phyloP scores from a whole-genome alignment of 2,113 vertebrate species.

The Brachyhypopomus occidentalis region DNA sequence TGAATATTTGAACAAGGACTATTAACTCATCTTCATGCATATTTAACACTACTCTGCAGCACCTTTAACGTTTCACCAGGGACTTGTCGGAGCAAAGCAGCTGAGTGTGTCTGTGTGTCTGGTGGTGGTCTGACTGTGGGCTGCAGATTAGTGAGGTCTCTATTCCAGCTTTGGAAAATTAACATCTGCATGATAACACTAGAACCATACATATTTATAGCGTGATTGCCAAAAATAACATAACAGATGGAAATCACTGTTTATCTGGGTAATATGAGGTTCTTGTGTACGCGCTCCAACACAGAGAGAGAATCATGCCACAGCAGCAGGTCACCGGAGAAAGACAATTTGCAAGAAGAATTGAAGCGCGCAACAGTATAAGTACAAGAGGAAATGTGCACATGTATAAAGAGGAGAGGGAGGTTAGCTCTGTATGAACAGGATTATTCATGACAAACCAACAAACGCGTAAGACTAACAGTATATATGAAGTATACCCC shows the following conservation, averaged over 20 bases:
- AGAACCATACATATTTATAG: slow-evolving; percentile 36
- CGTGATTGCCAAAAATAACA: slow-evolving; percentile 23
- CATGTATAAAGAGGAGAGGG: too few relatives aligned
- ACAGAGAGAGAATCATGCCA: background rate
- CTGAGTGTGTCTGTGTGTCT: background rate
- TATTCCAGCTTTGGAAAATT: background rate
- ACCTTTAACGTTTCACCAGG: slow-evolving; percentile 29
- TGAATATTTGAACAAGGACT: slow-evolving; percentile 38
- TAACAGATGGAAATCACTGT: slow-evolving; percentile 24
- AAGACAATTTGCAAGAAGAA: too few relatives aligned
- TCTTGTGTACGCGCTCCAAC: background rate
- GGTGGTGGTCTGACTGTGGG: background rate
- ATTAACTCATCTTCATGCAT: slow-evolving; percentile 43
- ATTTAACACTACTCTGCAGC: slow-evolving; percentile 34
- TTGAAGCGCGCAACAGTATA: background rate
- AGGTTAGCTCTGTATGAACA: background rate
- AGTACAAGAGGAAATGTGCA: background rate
- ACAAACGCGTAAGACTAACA: background rate
- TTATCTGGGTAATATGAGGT: background rate
- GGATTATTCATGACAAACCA: background rate
- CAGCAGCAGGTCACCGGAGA: too few relatives aligned
- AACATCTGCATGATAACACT: slow-evolving; percentile 6
- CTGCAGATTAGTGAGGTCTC: slow-evolving; percentile 17
- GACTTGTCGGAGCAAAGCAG: slow-evolving; percentile 11
- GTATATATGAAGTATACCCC: background rate